Base-by-base conservation (phyloP, 2,113 vertebrate species). In the Nycticebus coucang region DNA sequence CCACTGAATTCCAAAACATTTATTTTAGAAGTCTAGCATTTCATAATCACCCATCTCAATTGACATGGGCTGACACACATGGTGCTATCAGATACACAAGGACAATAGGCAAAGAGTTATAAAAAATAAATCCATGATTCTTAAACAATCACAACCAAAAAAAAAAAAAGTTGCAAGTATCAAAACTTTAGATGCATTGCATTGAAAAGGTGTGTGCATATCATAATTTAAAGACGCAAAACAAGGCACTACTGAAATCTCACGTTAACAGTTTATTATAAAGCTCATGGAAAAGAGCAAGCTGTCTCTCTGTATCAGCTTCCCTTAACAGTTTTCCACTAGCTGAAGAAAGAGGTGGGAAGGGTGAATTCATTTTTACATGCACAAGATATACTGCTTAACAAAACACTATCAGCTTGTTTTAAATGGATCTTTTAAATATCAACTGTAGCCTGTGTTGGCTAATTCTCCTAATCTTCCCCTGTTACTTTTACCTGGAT, bases 11-110 rank as follows among this genome's bases (percentile, higher is more conserved):
- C 97, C 98, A 98, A 98, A 98, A 99, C 98, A 99, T 98, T 98
- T 98, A 98, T 98, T 98, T 98, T 98, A 98, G 98, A 98, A 98
- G 98, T 98, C 98, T 98, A 98, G 98, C 98, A 98, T 98, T 98
- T 98, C 98, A 97, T 98, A 97, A 98, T 98, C 95, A 98, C 98
- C 98, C 98, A 98, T 98, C 98, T 97, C 98, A 97, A 98, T 96
- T 98, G 98, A 98, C 97, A 98, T 93, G 98, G 98, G 98, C 98
- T 98, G 98, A 98, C 98, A 98, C 97, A 98, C 98, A 97, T 92
- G 97, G 97, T 69, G 98, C 98, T 98, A 97, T 98, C 98, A 98
- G 97, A 98, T 98, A 98, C 98, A 98, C 96, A 98, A 96, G 93
- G 98, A 98, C 98, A 98, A 98, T 95, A 98, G 98, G 98, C 97